Conservation (phyloP, 1,140 invertebrate genomes). For the Rhopalosiphum maidis region DNA sequence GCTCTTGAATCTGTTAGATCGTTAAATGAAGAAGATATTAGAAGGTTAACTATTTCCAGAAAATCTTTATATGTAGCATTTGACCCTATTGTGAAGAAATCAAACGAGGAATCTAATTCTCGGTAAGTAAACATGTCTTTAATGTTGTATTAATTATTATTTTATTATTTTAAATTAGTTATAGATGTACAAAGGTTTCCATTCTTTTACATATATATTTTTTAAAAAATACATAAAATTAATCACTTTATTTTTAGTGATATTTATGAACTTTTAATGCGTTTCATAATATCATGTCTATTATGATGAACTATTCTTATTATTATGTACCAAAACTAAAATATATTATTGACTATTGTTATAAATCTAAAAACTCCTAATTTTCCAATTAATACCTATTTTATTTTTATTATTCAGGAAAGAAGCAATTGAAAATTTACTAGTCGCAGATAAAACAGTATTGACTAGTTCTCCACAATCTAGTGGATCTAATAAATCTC, state of each 20-base stretch:
- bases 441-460: constrained; percentile 13
- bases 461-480: constrained; percentile 33
- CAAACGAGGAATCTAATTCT: constrained; percentile 38
- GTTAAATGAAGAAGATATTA: constrained; percentile 42
- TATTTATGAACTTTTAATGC: background rate
- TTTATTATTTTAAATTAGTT: background rate
- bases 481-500: constrained; percentile 19
- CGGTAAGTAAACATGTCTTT: constrained; percentile 17
- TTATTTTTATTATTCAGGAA: background rate
- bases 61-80: constrained; percentile 50
- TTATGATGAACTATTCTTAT: background rate
- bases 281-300: background rate
- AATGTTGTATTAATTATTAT: background rate
- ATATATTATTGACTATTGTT: background rate
- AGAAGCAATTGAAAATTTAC: constrained; percentile 33
- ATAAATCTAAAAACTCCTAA: background rate
- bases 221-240: too few relatives aligned
- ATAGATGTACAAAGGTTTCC: background rate
- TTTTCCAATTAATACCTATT: background rate
- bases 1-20: constrained; percentile 47
- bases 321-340: background rate
- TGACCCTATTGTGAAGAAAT: constrained; percentile 49
- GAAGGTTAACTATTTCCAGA: constrained; percentile 52
- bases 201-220: background rate
- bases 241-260: too few relatives aligned